Conservation (phyloP, 2,888 invertebrate genomes). For the Deroplatys truncata region DNA sequence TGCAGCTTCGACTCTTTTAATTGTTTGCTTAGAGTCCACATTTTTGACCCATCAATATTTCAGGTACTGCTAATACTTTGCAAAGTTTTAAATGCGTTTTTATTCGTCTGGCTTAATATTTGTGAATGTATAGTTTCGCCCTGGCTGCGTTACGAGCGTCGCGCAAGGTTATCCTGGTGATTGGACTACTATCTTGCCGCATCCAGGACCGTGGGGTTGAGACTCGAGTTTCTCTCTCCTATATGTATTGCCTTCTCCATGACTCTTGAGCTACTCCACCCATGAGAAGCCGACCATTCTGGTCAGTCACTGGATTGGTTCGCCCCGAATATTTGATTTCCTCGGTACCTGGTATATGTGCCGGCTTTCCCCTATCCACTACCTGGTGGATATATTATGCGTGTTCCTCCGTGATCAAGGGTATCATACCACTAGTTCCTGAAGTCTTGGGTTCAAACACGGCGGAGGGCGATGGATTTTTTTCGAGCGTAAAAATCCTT, state of each 20-base stretch:
- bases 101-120: background rate
- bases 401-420: no score
- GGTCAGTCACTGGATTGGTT: background rate
- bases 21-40: no score
- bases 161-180: background rate
- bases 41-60: no score
- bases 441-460: no score
- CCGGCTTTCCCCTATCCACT: no score
- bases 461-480: no score
- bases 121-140: background rate
- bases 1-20: no score
- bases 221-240: background rate
- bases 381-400: no score
- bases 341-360: background rate
- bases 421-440: no score
- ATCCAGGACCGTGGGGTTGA: background rate
- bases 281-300: background rate
- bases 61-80: no score
- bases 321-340: background rate
- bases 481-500: no score
- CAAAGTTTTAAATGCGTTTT: no score
- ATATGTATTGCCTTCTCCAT: background rate
- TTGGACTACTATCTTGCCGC: background rate
- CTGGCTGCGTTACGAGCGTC: background rate
- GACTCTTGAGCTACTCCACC: background rate